Conservation (phyloP, 2,113 vertebrate genomes). For the Epinephelus lanceolatus region DNA sequence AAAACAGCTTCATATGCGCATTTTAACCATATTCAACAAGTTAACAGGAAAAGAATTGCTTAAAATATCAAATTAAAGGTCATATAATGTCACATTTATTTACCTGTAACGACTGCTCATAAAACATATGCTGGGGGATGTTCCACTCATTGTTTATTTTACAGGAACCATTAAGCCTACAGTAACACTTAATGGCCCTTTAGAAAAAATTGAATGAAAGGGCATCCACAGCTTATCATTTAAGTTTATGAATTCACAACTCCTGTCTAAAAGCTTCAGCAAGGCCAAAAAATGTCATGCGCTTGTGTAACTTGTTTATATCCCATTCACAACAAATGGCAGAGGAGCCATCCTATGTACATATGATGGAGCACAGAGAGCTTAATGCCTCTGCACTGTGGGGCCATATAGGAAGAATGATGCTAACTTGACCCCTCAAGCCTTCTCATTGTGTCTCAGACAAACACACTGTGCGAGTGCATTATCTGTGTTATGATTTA, state of each 20-base stretch:
- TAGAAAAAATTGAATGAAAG: constrained; percentile 46
- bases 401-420: constrained; percentile 50
- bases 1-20: constrained; percentile 24
- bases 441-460: constrained; percentile 63
- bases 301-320: constrained; percentile 59
- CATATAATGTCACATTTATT: constrained; percentile 56
- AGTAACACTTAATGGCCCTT: constrained; percentile 53
- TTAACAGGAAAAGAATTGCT: constrained; percentile 23
- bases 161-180: constrained; percentile 24
- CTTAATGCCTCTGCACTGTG: constrained; percentile 27
- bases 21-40: constrained; percentile 35
- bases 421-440: constrained; percentile 65
- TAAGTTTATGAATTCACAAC: constrained; percentile 44
- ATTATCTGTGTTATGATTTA: constrained; percentile 65
- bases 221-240: constrained; percentile 25
- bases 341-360: constrained; percentile 27
- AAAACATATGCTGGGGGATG: constrained; percentile 19
- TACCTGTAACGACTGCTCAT: constrained; percentile 44
- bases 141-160: constrained; percentile 51
- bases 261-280: constrained; percentile 23
- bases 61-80: constrained; percentile 30
- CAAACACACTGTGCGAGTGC: constrained; percentile 59
- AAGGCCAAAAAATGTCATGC: constrained; percentile 3
- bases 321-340: constrained; percentile 50
- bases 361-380: constrained; percentile 45